phyloP scores from a whole-genome alignment of 2,888 invertebrate species.

The Nematopogon swammerdamellus region DNA sequence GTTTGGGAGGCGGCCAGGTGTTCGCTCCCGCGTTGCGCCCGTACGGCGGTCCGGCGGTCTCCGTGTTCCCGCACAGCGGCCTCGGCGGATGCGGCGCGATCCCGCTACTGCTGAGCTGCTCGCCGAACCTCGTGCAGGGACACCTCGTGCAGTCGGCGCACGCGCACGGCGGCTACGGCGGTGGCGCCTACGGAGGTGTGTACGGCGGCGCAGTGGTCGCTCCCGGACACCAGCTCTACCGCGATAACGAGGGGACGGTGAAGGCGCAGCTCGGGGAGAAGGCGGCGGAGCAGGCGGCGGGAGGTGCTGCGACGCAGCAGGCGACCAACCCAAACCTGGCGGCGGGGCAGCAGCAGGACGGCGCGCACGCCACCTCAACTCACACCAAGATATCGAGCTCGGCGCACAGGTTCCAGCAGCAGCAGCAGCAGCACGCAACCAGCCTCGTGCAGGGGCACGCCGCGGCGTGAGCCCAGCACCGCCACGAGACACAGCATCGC shows the following conservation, averaged over 20 bases:
- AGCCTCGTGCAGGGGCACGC: too few relatives aligned
- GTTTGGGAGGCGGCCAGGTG: not conserved
- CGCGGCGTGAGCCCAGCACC: too few relatives aligned
- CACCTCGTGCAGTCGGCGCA: not conserved
- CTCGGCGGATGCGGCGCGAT: not conserved
- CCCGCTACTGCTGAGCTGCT: not conserved
- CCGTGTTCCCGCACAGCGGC: not conserved
- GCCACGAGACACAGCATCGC: too few relatives aligned
- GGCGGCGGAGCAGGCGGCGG: not conserved
- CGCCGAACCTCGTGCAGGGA: not conserved
- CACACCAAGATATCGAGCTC: not conserved
- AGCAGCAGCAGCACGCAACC: not conserved
- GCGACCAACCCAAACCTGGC: too few relatives aligned
- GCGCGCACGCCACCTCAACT: not conserved
- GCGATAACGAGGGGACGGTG: not conserved
- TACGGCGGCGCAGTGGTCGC: too few relatives aligned
- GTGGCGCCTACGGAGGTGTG: not conserved
- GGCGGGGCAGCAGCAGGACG: not conserved
- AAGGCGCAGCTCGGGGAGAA: not conserved
- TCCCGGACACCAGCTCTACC: not conserved
- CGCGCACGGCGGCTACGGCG: not conserved
- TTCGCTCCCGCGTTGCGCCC: not conserved
- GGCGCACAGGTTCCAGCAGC: not conserved
- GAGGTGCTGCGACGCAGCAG: not conserved
- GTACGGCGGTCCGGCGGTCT: not conserved